Conservation (phyloP, 1,140 invertebrate species). For the Diachasmimorpha longicaudata region DNA sequence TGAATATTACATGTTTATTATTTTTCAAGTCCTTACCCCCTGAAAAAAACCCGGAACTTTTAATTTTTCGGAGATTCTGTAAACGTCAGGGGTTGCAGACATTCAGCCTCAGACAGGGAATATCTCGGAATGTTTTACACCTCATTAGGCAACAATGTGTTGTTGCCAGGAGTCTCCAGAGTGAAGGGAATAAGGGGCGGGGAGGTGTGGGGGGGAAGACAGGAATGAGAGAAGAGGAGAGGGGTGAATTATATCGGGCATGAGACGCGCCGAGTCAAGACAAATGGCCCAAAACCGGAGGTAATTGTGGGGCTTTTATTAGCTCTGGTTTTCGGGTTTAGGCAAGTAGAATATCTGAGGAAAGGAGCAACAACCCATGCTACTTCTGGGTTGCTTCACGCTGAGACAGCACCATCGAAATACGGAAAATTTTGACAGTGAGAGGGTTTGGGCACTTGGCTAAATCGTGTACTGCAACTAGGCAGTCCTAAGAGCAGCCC, state of each 20-base stretch:
- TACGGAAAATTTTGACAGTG: background rate
- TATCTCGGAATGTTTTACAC: conserved; percentile 61
- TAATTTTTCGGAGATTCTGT: background rate
- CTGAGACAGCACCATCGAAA: conserved; percentile 6
- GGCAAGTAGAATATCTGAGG: background rate
- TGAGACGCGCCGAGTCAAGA: conserved; percentile 60
- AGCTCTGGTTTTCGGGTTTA: conserved; percentile 49
- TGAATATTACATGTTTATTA: too few species aligned
- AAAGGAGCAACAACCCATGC: conserved; percentile 1
- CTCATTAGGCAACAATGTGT: conserved; percentile 65
- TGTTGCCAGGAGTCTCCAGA: conserved; percentile 48
- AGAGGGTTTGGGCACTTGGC: background rate
- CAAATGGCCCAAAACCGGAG: conserved; percentile 62
- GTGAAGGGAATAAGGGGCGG: background rate
- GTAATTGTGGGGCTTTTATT: conserved; percentile 65
- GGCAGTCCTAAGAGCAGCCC: background rate
- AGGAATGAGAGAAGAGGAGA: too few species aligned
- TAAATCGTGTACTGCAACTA: background rate
- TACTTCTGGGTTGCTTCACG: background rate
- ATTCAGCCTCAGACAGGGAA: conserved; percentile 45
- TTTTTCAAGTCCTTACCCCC: background rate
- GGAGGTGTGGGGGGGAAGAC: background rate
- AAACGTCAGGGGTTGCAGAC: background rate
- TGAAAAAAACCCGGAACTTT: background rate
- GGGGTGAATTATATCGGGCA: conserved; percentile 63